phyloP scores from a whole-genome alignment of 2,888 invertebrate species.

The Cheilosia vernalis region DNA sequence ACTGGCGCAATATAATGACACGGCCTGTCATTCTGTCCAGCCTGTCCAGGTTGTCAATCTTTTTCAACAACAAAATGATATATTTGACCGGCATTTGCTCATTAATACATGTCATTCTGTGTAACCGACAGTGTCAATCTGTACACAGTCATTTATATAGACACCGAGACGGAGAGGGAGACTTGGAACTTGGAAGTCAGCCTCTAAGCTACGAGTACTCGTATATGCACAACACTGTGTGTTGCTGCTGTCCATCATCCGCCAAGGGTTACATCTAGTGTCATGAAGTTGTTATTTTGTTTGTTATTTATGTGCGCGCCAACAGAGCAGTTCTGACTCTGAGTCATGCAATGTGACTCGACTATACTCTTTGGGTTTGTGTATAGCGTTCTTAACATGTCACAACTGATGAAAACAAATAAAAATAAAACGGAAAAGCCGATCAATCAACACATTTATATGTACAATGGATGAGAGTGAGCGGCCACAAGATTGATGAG shows the following conservation, averaged over 20 bases:
- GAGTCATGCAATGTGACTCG: conserved; percentile 65
- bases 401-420: conserved; percentile 68
- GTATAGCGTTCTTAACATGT: conserved; percentile 54
- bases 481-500: conserved; percentile 14
- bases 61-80: conserved; percentile 69
- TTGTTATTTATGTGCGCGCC: conserved; percentile 39
- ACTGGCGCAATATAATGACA: conserved; percentile 61
- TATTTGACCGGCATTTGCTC: conserved; percentile 73
- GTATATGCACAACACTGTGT: conserved; percentile 15
- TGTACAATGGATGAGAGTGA: conserved; percentile 3
- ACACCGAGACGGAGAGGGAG: conserved; percentile 3
- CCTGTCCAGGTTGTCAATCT: conserved; percentile 72
- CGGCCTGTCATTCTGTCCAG: conserved; percentile 67
- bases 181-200: conserved; percentile 54
- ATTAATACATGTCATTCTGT: conserved; percentile 73
- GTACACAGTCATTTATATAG: conserved; percentile 5
- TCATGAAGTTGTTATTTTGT: conserved; percentile 57
- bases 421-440: conserved; percentile 37
- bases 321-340: not conserved
- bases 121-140: conserved; percentile 70
- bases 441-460: conserved; percentile 66
- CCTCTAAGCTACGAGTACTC: conserved; percentile 25
- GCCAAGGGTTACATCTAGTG: conserved; percentile 71
- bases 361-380: conserved; percentile 26
- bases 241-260: conserved; percentile 60